phyloP scores from a whole-genome alignment of 2,797 vertebrate species.

The Bradypodion pumilum region DNA sequence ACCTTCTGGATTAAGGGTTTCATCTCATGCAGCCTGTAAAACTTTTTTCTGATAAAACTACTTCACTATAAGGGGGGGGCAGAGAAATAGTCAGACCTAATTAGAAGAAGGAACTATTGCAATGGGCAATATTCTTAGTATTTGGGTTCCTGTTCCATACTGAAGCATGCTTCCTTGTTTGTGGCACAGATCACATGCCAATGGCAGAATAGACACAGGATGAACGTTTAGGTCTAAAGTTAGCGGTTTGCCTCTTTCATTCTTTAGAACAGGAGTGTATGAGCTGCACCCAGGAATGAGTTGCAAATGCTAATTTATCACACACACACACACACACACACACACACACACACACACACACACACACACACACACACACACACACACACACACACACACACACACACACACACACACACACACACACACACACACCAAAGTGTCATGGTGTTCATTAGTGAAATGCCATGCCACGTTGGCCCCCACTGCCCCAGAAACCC shows the following conservation, averaged over 20 bases:
- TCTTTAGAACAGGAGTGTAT: neutral
- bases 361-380: too few species aligned
- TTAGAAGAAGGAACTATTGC: neutral
- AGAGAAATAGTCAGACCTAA: neutral
- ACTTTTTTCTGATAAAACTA: neutral
- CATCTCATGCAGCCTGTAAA: fast-evolving
- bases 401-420: too few species aligned
- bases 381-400: too few species aligned
- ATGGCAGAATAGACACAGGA: neutral
- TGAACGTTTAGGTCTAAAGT: neutral
- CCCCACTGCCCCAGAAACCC: too few species aligned
- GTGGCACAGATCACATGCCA: neutral
- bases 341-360: too few species aligned
- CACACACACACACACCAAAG: too few species aligned
- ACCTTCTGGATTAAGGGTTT: conserved; percentile 49
- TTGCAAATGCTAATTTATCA: neutral
- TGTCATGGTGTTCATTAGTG: too few species aligned
- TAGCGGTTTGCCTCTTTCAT: too few species aligned
- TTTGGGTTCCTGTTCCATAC: neutral
- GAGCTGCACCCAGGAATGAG: neutral
- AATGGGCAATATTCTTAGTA: neutral
- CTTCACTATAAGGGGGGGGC: neutral
- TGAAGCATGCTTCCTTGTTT: neutral
- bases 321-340: too few species aligned
- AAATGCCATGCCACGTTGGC: too few species aligned